Percentiles rank a stretch among this genome's conserved stretches.
Conservation (phyloP, 2,888 invertebrate species). For the Monoplex corrugatus region DNA sequence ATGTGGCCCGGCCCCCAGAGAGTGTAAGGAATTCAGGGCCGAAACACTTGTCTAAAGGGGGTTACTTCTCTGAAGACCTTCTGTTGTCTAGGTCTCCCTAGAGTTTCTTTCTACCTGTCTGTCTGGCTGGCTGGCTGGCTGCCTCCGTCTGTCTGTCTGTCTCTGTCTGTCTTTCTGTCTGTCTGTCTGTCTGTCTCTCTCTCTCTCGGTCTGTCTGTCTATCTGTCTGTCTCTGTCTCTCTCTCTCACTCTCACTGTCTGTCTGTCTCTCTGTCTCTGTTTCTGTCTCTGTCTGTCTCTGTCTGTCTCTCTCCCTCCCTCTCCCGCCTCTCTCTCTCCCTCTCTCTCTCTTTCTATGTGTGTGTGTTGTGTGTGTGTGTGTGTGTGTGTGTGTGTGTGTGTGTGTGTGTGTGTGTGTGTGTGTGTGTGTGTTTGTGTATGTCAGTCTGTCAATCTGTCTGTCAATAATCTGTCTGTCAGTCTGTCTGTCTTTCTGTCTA, state of each 20-base stretch:
- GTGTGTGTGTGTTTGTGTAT: neutral
- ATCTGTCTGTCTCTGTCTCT: neutral
- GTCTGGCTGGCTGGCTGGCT: too few relatives aligned
- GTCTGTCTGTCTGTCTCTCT: too few relatives aligned
- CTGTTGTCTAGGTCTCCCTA: too few relatives aligned
- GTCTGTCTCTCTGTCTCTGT: neutral
- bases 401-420: neutral
- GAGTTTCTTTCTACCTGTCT: too few relatives aligned
- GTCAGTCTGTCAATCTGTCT: neutral
- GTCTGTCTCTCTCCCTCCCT: neutral
- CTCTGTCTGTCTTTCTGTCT: too few relatives aligned
- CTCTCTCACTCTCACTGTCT: slow-evolving; percentile 6
- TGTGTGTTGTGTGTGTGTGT: neutral
- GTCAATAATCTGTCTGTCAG: neutral
- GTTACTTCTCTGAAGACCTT: too few relatives aligned
- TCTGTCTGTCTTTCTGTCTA: neutral
- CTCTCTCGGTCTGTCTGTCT: neutral
- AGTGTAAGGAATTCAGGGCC: too few relatives aligned
- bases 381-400: neutral
- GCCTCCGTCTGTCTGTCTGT: too few relatives aligned
- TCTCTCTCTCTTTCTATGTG: neutral
- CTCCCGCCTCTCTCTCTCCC: neutral
- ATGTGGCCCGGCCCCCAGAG: too few relatives aligned
- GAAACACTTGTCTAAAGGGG: too few relatives aligned
- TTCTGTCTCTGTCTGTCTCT: neutral